These are phyloP conservation scores for Megalops cyprinoides DNA, from an alignment of 2,797 vertebrate genomes.

Conservation along the genomic window DNA sequence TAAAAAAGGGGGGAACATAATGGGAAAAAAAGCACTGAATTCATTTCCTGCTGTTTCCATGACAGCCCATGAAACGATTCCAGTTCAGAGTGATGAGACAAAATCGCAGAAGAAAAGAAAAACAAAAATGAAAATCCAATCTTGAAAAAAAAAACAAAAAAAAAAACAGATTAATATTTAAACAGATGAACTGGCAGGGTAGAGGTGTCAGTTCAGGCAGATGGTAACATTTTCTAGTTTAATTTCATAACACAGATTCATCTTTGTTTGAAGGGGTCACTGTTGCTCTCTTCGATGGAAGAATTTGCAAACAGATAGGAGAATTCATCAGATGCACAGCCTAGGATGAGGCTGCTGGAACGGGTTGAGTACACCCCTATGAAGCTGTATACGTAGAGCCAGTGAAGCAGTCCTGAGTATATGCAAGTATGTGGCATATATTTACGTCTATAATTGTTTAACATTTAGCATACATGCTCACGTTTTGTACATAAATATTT, in stretches of 20 bases:
- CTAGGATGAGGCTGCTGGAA: background rate
- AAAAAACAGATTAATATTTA: constrained; percentile 28
- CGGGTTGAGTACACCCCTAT: background rate
- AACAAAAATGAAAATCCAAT: constrained; percentile 28
- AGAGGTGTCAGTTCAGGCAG: constrained; percentile 14
- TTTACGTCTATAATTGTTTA: no score
- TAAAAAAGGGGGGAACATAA: constrained; percentile 8
- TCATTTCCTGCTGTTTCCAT: constrained; percentile 37
- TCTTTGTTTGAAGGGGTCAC: constrained; percentile 5
- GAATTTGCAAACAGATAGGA: background rate
- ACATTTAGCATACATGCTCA: no score
- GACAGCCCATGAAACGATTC: constrained; percentile 36
- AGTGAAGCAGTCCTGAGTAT: no score
- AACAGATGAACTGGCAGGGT: background rate
- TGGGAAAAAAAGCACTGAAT: constrained; percentile 25
- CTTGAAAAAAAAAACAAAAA: constrained; percentile 13
- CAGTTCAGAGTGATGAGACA: constrained; percentile 25
- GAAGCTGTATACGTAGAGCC: background rate
- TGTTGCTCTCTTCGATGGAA: background rate
- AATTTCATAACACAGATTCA: constrained; percentile 15
- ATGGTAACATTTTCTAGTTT: constrained; percentile 27
- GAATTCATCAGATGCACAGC: background rate
- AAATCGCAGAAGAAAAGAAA: constrained; percentile 25
- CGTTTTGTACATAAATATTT: no score
- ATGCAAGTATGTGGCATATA: no score